phyloP scores from a whole-genome alignment of 2,113 vertebrate genomes.

The Otus sunia region DNA sequence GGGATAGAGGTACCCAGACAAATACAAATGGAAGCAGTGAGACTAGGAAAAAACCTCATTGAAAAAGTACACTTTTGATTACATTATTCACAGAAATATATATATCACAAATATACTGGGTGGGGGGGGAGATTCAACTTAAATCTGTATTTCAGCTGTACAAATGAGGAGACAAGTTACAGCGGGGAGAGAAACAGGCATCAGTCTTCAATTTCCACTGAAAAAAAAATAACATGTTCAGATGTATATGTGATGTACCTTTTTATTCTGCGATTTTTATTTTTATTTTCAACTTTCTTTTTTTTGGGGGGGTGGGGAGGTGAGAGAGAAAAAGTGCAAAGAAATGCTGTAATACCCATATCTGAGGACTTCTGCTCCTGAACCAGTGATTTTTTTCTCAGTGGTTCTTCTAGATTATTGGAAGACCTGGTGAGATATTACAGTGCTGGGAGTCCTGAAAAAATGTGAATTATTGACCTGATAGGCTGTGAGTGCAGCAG shows the following conservation, averaged over 20 bases:
- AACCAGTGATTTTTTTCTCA: not conserved
- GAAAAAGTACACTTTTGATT: not conserved
- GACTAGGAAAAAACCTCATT: rapidly evolving
- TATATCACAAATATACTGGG: not conserved
- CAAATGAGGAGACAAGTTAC: not conserved
- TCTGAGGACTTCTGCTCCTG: not conserved
- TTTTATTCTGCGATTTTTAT: not conserved
- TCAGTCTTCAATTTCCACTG: not conserved
- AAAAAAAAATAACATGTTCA: not conserved
- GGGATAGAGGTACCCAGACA: not conserved
- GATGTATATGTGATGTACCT: not conserved
- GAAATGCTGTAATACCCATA: not conserved
- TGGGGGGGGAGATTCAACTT: not conserved
- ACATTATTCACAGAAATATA: not conserved
- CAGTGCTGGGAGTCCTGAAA: not conserved
- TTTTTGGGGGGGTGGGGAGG: too few relatives aligned
- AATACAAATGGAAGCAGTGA: not conserved
- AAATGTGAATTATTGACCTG: slow-evolving; percentile 57
- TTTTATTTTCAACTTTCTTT: not conserved
- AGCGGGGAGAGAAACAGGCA: not conserved
- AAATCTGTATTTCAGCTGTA: not conserved
- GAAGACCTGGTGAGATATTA: not conserved
- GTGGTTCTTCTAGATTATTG: not conserved
- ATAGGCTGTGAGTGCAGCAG: slow-evolving; percentile 9
- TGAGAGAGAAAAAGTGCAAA: rapidly evolving